These are phyloP conservation scores for Macropis europaea DNA, from an alignment of 2,888 invertebrate species.

Conservation along the genomic window DNA sequence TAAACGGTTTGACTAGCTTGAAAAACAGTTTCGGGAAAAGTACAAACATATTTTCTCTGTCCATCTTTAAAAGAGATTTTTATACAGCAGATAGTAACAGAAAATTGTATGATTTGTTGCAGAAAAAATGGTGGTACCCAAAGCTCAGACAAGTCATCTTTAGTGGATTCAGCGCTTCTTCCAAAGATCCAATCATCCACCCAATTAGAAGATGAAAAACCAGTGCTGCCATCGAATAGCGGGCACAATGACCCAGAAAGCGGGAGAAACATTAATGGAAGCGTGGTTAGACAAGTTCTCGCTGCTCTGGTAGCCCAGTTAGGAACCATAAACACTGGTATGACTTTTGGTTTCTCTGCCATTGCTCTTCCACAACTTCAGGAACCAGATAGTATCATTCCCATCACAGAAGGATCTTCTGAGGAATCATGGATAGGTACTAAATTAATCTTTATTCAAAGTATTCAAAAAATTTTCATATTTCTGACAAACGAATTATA, in stretches of 20 bases:
- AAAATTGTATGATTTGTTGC: slow-evolving; percentile 30
- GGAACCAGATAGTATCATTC: slow-evolving; percentile 80
- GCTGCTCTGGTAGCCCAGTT: slow-evolving; percentile 85
- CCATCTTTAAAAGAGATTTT: no score
- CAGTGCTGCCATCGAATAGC: slow-evolving; percentile 48
- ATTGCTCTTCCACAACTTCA: slow-evolving; percentile 84
- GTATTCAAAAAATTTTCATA: neutral
- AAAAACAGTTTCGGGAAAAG: no score
- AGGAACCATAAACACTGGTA: slow-evolving; percentile 86
- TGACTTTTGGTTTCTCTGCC: slow-evolving; percentile 87
- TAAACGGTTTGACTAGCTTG: no score
- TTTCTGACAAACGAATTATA: neutral
- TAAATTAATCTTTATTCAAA: neutral
- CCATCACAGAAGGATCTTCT: slow-evolving; percentile 78
- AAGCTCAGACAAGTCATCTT: slow-evolving; percentile 64
- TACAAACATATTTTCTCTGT: no score
- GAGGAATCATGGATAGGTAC: slow-evolving; percentile 87
- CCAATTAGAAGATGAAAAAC: slow-evolving; percentile 55
- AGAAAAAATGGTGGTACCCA: slow-evolving; percentile 60
- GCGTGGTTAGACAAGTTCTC: slow-evolving; percentile 81
- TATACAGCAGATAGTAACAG: neutral
- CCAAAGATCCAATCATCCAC: slow-evolving; percentile 62
- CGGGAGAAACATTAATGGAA: slow-evolving; percentile 64
- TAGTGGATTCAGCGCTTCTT: slow-evolving; percentile 65
- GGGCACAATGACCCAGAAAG: slow-evolving; percentile 50